Evolutionary conservation across 2,113 vertebrate genomes (phyloP).

Genomic region (Piaya cayana): DNA sequence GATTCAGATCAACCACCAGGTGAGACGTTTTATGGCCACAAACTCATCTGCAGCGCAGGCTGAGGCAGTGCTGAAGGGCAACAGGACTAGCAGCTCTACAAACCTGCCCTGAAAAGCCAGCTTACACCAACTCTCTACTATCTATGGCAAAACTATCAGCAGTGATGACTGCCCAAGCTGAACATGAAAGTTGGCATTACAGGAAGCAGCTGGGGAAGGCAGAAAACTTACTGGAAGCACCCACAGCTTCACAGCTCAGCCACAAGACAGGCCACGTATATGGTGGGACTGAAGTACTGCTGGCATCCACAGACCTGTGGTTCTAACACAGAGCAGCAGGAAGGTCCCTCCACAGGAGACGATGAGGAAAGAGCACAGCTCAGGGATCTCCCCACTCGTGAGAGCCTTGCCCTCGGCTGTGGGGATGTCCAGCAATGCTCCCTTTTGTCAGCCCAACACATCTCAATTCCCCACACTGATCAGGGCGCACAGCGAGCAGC

Average conservation of each 20-base stretch:
- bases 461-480: neutral
- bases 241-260: neutral
- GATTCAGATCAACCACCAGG: neutral
- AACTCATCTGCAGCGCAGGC: neutral
- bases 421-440: neutral
- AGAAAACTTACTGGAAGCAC: neutral
- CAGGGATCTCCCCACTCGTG: neutral
- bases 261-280: neutral
- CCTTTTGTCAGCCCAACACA: rapidly evolving
- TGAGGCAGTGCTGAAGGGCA: neutral
- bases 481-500: neutral
- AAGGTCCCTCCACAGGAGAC: neutral
- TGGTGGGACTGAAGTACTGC: neutral
- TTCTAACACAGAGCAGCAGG: neutral
- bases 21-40: neutral
- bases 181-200: neutral
- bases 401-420: neutral
- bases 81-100: neutral
- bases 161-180: neutral
- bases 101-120: neutral
- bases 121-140: neutral
- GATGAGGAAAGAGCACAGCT: neutral
- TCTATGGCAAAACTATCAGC: neutral
- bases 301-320: neutral
- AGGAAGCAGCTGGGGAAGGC: neutral